Base-by-base conservation (phyloP, 2,797 vertebrate genomes). In the Sandelia bainsii region DNA sequence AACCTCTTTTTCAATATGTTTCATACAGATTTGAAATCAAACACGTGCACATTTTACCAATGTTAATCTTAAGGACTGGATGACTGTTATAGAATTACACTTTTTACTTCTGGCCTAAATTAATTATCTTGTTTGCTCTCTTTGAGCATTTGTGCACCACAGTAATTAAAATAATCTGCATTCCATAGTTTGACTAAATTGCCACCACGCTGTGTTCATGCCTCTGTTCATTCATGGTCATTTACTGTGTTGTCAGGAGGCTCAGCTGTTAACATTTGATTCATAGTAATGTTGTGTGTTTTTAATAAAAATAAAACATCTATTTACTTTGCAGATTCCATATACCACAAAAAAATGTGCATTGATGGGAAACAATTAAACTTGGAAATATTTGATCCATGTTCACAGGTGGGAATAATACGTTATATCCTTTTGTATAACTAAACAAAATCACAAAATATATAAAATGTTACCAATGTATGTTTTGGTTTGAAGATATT, bases 301-400 rank as follows among this genome's bases (percentile, higher is more conserved):
- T 12, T 39, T 42, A 16, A 17, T 2, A 42, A 16, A 42, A 42
- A 32, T 32, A 4, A 40, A 12, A 40, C 1, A 16, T 37, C 2
- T 37, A 2, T 72, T 80, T 80, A 17, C 46, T 71, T 76, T 80
- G 19, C 81, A 87, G 89, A 84, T 84, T 92, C 77, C 29, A 84
- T 89, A 67, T 90, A 92, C 75, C 78, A 75, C 71, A 90, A 90
- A 90, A 90, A 68, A 58, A 59, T 93, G 29, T 88, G 79, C 32
- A 85, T 89, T 53, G 86, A 88, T 77, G 89, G 85, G 49, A 83
- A 86, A 72, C 87, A 90, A 74, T 61, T 90, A 72, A 90, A 91
- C 75, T 71, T 91, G 70, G 80, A 91, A 71, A 75, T 91, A 69
- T 91, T 90, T 89, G 79, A 92, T 83, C 82, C 87, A 0, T 90